phyloP scores from a whole-genome alignment of 2,888 invertebrate species.

The Auanema freiburgensis region DNA sequence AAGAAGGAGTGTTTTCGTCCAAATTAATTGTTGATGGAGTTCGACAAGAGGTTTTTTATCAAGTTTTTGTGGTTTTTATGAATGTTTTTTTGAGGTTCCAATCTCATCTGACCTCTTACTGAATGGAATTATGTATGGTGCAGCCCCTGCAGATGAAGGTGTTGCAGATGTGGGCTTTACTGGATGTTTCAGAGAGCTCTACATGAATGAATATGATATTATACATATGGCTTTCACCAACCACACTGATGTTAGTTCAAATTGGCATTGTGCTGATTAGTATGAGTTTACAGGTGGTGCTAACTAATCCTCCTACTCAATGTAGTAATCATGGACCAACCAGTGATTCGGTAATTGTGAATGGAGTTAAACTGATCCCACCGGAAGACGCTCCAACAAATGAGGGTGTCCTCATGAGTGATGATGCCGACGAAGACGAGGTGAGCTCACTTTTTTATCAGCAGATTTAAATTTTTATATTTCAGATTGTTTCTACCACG shows the following conservation, averaged over 20 bases:
- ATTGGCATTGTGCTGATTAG: too few species aligned
- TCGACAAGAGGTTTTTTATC: too few species aligned
- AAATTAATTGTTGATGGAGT: too few species aligned
- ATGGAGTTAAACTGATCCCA: too few species aligned
- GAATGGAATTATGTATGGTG: background rate
- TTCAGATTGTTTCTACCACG: constrained; percentile 23
- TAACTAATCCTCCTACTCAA: too few species aligned
- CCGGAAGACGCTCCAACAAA: constrained; percentile 10
- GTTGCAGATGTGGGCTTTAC: constrained; percentile 37
- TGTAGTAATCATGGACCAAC: too few species aligned
- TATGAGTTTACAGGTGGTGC: too few species aligned
- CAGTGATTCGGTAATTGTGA: too few species aligned
- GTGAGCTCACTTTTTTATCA: background rate
- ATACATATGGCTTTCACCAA: constrained; percentile 26
- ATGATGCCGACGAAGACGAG: constrained; percentile 6
- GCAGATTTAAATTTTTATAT: background rate
- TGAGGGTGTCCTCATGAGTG: background rate
- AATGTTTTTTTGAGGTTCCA: too few species aligned
- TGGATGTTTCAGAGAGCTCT: constrained; percentile 39
- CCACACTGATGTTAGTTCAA: constrained; percentile 31
- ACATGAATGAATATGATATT: constrained; percentile 42
- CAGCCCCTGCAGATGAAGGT: constrained; percentile 15
- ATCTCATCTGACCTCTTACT: too few species aligned
- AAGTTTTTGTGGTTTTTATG: too few species aligned
- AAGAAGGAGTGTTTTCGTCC: background rate